These are phyloP conservation scores for Amblyornis subalaris DNA, from an alignment of 2,113 vertebrate species.

Conservation along the genomic window DNA sequence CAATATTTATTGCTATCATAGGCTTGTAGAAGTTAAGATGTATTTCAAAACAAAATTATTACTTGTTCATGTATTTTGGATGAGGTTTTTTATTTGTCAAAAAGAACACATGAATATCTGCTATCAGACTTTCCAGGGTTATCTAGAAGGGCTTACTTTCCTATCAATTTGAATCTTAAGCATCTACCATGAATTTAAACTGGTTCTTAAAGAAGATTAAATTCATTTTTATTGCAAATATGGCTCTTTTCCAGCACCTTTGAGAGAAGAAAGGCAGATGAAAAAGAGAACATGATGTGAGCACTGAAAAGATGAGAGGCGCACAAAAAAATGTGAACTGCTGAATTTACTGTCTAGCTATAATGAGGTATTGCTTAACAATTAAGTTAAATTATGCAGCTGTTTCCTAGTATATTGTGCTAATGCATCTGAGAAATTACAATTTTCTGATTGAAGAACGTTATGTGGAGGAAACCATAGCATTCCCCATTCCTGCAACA, in stretches of 20 bases:
- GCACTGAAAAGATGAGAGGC: constrained; percentile 8
- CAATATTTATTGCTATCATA: not conserved
- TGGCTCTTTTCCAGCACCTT: not conserved
- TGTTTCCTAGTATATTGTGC: constrained; percentile 64
- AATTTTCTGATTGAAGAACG: constrained; percentile 46
- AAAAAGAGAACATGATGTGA: not conserved
- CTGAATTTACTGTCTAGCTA: constrained; percentile 58
- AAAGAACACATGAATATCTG: not conserved
- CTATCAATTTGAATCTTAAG: not conserved
- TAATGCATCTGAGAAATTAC: constrained; percentile 58
- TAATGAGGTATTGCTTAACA: constrained; percentile 67
- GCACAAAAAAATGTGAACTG: constrained; percentile 37
- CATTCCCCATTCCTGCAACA: constrained; percentile 34
- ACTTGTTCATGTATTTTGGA: not conserved
- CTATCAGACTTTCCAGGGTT: not conserved
- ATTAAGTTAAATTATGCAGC: constrained; percentile 76
- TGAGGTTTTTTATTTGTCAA: not conserved
- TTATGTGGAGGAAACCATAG: constrained; percentile 57
- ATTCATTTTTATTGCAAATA: constrained; percentile 12
- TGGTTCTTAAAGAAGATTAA: not conserved
- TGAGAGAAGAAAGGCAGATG: not conserved
- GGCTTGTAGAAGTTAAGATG: not conserved
- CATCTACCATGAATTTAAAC: not conserved
- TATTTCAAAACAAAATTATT: not conserved
- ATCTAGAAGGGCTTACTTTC: not conserved